Conservation (phyloP, 2,113 vertebrate species). For the Eulemur macaco region DNA sequence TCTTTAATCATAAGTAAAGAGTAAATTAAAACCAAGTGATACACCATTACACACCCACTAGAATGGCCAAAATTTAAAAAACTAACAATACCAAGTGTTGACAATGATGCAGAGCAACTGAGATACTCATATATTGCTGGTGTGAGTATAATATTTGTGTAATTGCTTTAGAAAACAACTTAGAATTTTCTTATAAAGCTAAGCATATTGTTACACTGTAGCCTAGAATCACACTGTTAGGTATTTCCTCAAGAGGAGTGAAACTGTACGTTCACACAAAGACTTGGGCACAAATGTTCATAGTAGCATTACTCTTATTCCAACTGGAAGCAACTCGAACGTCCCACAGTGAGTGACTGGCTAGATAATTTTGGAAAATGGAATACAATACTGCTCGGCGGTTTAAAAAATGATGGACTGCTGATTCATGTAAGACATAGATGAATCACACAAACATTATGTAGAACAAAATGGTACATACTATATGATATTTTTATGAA, state of each 20-base stretch:
- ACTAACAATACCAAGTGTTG: background rate
- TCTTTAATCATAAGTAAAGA: background rate
- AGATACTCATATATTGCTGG: background rate
- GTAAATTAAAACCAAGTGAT: background rate
- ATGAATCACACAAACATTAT: background rate
- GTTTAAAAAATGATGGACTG: background rate
- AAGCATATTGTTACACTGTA: background rate
- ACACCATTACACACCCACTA: background rate
- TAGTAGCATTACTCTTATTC: background rate
- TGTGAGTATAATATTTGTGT: background rate
- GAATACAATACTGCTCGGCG: background rate
- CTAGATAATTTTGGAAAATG: background rate
- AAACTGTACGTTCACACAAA: background rate
- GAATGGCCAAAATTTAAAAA: background rate
- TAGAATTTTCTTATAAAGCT: background rate
- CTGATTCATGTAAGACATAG: background rate
- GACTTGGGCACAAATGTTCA: background rate
- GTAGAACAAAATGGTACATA: background rate
- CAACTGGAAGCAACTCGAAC: background rate
- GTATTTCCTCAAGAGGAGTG: background rate
- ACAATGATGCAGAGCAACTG: background rate
- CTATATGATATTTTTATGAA: background rate
- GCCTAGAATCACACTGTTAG: too few species aligned
- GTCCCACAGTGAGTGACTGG: background rate
- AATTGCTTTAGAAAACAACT: background rate